Conservation (phyloP, 2,113 vertebrate species). For the Dipodomys spectabilis region DNA sequence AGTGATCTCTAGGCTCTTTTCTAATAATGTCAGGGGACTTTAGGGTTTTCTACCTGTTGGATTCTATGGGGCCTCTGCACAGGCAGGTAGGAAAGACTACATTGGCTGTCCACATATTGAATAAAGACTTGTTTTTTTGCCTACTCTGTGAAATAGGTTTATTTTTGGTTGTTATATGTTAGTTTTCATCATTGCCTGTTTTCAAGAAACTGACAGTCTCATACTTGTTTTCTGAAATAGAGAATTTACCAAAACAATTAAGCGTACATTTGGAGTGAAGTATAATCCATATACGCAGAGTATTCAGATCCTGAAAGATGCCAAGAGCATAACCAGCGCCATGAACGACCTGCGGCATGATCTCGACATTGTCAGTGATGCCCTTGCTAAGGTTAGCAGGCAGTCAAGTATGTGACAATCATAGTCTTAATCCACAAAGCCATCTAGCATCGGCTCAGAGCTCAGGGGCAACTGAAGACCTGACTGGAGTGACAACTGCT, state of each 20-base stretch:
- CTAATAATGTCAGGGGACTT: neutral
- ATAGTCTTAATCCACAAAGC: neutral
- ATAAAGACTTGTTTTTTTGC: slow-evolving; percentile 16
- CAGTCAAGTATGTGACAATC: slow-evolving; percentile 89
- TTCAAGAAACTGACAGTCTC: slow-evolving; percentile 11
- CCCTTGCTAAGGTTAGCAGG: slow-evolving; percentile 93
- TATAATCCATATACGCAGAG: slow-evolving; percentile 98
- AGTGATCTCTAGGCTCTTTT: neutral
- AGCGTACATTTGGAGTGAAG: slow-evolving; percentile 96
- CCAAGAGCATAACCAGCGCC: slow-evolving; percentile 92
- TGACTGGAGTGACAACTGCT: neutral
- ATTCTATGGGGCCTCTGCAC: neutral
- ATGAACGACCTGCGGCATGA: slow-evolving; percentile 95
- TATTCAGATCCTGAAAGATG: slow-evolving; percentile 94
- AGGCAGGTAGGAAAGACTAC: neutral
- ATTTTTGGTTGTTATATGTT: slow-evolving; percentile 4
- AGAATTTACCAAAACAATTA: slow-evolving; percentile 98
- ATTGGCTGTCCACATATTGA: neutral
- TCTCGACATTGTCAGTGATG: slow-evolving; percentile 94
- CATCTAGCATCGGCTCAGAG: neutral
- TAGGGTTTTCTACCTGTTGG: neutral
- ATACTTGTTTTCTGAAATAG: slow-evolving; percentile 83
- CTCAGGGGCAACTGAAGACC: slow-evolving; percentile 15
- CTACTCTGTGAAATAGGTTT: neutral
- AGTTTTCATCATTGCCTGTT: neutral